Base-by-base conservation (phyloP, 2,797 vertebrate genomes). In the Epinephelus awoara region DNA sequence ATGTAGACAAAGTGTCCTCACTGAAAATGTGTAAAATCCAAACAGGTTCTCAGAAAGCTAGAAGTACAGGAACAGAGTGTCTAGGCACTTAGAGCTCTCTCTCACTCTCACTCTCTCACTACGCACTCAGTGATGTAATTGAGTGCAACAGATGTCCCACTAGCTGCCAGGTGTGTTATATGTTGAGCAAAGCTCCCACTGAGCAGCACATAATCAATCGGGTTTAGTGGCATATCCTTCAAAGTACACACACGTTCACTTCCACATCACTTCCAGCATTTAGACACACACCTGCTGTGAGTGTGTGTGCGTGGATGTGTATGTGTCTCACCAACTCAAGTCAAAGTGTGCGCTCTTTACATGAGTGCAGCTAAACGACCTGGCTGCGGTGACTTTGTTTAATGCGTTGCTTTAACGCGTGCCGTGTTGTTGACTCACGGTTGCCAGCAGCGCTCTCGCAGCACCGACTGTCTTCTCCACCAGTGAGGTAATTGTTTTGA, bases 131-230 rank as follows among this genome's bases (percentile, higher is more conserved):
- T 94, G 95, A 94, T 93, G 93, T 94, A 94, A 95, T 88, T 90
- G 86, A 76, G 86, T 90, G 93, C 86, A 95, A 95, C 94, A 94
- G 82, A 93, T 92, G 89, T 91, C 85, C 82, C 82, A 87, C 84
- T 87, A 78, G 88, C 86, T 86, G 85, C 72, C 86, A 90, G 88
- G 83, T 87, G 80, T 89, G 83, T 83, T 67, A 64, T 77, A 66
- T 80, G 81, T 82, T 25, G n/a, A 83, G 80, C 61, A 72, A 74
- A 84, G 66, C 79, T 75, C 75, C 74, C 40, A 65, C 74, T 9
- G 17, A 79, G 85, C 42, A 19, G 46, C 67, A 77, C 59, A 73
- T 21, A 79, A 80, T 88, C 80, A 78, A 73, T 70, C 5, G 7
- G n/a, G 42, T 75, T 87, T 63, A 76, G 52, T 19, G 42, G 46